Conservation (phyloP, 2,888 invertebrate genomes). For the Hyppa rectilinea region DNA sequence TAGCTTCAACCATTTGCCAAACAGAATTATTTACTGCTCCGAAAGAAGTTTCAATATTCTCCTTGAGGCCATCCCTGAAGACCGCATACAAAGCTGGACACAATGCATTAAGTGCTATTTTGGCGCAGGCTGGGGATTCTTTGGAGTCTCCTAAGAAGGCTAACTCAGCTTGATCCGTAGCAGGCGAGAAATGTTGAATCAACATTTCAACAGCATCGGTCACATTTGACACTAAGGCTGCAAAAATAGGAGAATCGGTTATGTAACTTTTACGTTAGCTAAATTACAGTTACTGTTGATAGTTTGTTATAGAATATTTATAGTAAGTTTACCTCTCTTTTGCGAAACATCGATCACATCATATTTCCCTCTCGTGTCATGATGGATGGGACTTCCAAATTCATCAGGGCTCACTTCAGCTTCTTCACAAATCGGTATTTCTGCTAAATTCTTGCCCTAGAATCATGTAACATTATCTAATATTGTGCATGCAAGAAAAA, state of each 20-base stretch:
- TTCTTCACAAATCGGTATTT: conserved; percentile 92
- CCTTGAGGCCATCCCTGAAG: conserved; percentile 96
- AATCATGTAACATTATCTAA: conserved; percentile 63
- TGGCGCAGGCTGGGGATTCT: conserved; percentile 92
- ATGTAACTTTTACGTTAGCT: background rate
- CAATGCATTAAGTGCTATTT: conserved; percentile 93
- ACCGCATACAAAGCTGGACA: conserved; percentile 96
- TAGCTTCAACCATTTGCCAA: conserved; percentile 97
- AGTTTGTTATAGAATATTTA: background rate
- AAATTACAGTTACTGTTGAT: background rate
- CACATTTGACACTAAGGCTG: conserved; percentile 93
- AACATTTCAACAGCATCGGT: conserved; percentile 94
- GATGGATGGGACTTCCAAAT: conserved; percentile 89
- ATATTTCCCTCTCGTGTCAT: conserved; percentile 84
- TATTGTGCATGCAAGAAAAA: conserved; percentile 31
- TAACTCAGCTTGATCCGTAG: conserved; percentile 92
- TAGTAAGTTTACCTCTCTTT: conserved; percentile 87
- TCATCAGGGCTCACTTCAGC: conserved; percentile 91
- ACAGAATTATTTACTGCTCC: conserved; percentile 96
- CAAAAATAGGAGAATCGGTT: conserved; percentile 72
- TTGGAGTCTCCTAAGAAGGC: conserved; percentile 91
- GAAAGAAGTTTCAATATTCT: conserved; percentile 95
- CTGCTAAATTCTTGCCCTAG: conserved; percentile 90
- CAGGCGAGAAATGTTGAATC: conserved; percentile 93
- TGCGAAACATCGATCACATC: conserved; percentile 91